Evolutionary conservation across 2,113 vertebrate genomes (phyloP).

Genomic region (Phalacrocorax brasilianus): DNA sequence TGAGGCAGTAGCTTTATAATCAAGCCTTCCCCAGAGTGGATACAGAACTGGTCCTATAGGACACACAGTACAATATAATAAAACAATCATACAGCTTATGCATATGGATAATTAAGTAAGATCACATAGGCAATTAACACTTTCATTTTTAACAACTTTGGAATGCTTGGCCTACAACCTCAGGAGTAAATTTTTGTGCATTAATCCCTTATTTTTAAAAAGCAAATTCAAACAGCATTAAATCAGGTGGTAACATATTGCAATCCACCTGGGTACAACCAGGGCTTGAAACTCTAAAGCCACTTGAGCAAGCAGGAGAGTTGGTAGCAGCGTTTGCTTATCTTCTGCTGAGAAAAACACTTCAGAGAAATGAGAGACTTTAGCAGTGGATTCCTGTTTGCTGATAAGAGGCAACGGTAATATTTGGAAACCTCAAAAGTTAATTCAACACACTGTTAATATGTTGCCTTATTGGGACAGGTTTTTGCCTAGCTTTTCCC

Average conservation of each 20-base stretch:
- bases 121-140: neutral
- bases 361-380: neutral
- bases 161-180: neutral
- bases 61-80: neutral
- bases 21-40: neutral
- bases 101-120: neutral
- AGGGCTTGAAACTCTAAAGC: neutral
- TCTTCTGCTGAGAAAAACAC: neutral
- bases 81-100: neutral
- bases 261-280: neutral
- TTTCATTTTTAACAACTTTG: neutral
- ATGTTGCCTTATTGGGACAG: accelerated
- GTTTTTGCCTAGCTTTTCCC: neutral
- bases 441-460: accelerated
- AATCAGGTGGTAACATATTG: neutral
- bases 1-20: neutral
- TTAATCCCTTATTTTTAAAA: neutral
- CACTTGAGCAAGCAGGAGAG: neutral
- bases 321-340: neutral
- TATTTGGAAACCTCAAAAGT: neutral
- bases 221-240: neutral
- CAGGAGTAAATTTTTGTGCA: neutral
- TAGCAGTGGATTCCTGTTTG: neutral
- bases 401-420: neutral
- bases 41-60: neutral